These are phyloP conservation scores for Oreortyx pictus DNA, from an alignment of 2,797 vertebrate species.

Conservation along the genomic window DNA sequence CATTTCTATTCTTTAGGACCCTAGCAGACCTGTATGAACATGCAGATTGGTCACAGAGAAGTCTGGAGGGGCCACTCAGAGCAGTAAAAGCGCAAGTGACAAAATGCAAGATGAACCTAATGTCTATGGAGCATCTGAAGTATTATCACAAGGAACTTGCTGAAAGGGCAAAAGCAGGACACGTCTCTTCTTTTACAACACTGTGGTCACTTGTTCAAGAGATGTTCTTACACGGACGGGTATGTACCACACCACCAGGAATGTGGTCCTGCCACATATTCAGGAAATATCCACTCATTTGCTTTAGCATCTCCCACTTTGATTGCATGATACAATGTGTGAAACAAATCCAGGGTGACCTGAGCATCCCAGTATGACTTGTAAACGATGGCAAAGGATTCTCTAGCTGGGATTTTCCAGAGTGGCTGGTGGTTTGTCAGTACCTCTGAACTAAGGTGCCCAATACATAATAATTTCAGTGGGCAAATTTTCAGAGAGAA, in stretches of 20 bases:
- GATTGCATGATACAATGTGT: not conserved
- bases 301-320: not conserved
- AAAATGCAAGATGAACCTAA: conserved; percentile 74
- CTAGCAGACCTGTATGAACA: conserved; percentile 83
- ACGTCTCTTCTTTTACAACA: conserved; percentile 81
- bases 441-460: not conserved
- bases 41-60: conserved; percentile 84
- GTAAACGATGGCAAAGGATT: not conserved
- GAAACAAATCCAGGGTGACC: not conserved
- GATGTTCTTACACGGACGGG: conserved; percentile 81
- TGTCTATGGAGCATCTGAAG: conserved; percentile 76
- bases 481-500: not conserved
- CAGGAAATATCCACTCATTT: not conserved
- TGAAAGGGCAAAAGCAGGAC: conserved; percentile 76
- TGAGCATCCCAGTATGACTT: not conserved
- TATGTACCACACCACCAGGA: conserved; percentile 44
- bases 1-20: conserved; percentile 77
- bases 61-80: conserved; percentile 73
- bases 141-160: conserved; percentile 80
- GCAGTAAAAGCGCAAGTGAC: conserved; percentile 78
- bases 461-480: not conserved
- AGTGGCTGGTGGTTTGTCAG: not conserved
- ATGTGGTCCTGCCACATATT: not conserved
- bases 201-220: conserved; percentile 85
- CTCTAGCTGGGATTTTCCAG: not conserved